Conservation (phyloP, 2,113 vertebrate genomes). For the Phoxinus phoxinus region DNA sequence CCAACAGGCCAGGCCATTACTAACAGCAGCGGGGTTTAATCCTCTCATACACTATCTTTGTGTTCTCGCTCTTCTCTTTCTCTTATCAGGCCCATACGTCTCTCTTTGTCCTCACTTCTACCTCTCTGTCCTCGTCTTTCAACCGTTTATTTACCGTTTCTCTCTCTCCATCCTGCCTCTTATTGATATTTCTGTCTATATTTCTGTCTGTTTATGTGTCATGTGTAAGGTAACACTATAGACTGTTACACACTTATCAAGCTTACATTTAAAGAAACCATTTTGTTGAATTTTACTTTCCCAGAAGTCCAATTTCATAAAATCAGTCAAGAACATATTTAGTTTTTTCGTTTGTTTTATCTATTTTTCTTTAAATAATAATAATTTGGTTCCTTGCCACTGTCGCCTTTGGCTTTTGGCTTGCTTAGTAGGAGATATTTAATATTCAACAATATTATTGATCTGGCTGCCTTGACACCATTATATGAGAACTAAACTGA, state of each 20-base stretch:
- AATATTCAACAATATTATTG: no score
- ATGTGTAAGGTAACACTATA: background rate
- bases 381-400: background rate
- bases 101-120: background rate
- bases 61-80: background rate
- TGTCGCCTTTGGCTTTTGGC: no score
- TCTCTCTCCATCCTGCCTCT: background rate
- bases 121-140: background rate
- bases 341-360: no score
- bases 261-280: background rate
- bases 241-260: background rate
- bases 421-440: no score
- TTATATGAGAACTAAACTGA: no score
- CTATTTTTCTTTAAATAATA: background rate
- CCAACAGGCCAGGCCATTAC: slow-evolving; percentile 31
- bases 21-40: slow-evolving; percentile 37
- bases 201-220: background rate
- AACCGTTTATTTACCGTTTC: background rate
- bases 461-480: no score
- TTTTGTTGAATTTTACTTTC: background rate
- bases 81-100: background rate
- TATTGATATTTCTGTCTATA: background rate
- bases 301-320: background rate
- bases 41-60: slow-evolving; percentile 20
- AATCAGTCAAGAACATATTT: background rate